A percentile compares a stretch with the other conserved stretches of the same genome.
Evolutionary conservation across 2,797 vertebrate species (phyloP).

Genomic region (Parambassis ranga): DNA sequence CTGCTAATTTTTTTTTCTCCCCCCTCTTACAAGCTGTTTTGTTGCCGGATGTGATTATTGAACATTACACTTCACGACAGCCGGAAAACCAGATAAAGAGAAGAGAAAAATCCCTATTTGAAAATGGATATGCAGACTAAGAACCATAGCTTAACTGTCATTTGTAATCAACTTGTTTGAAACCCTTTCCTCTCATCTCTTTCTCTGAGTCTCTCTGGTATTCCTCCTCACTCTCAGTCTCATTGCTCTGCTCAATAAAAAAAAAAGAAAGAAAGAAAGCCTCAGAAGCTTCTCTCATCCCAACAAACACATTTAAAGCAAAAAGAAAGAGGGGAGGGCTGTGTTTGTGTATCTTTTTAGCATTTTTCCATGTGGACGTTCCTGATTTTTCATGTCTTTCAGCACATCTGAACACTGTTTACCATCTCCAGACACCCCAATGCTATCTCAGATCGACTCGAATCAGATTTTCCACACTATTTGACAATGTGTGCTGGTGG

Average conservation of each 20-base stretch:
- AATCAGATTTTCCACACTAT: constrained; percentile 73
- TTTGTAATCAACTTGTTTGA: constrained; percentile 69
- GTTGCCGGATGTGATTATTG: constrained; percentile 52
- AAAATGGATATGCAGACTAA: constrained; percentile 55
- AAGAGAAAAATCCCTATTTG: constrained; percentile 46
- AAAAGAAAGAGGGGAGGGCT: not conserved
- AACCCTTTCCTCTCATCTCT: constrained; percentile 50
- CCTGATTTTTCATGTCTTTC: constrained; percentile 46
- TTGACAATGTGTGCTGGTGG: constrained; percentile 47
- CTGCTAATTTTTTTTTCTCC: not conserved
- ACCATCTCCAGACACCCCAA: constrained; percentile 53
- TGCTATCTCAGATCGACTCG: constrained; percentile 62
- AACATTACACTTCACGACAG: constrained; percentile 37
- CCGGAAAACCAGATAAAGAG: constrained; percentile 58
- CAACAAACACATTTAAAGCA: constrained; percentile 28
- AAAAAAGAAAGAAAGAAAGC: constrained; percentile 13
- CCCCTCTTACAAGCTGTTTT: constrained; percentile 38
- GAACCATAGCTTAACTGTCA: constrained; percentile 48
- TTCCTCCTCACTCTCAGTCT: constrained; percentile 19
- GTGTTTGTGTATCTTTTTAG: not conserved
- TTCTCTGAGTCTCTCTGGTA: constrained; percentile 45
- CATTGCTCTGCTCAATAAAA: constrained; percentile 21
- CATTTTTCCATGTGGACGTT: constrained; percentile 29
- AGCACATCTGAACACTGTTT: constrained; percentile 59
- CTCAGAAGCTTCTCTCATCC: constrained; percentile 38